These are phyloP conservation scores for Gambusia yucatana DNA, from an alignment of 2,797 vertebrate genomes.

Conservation along the genomic window DNA sequence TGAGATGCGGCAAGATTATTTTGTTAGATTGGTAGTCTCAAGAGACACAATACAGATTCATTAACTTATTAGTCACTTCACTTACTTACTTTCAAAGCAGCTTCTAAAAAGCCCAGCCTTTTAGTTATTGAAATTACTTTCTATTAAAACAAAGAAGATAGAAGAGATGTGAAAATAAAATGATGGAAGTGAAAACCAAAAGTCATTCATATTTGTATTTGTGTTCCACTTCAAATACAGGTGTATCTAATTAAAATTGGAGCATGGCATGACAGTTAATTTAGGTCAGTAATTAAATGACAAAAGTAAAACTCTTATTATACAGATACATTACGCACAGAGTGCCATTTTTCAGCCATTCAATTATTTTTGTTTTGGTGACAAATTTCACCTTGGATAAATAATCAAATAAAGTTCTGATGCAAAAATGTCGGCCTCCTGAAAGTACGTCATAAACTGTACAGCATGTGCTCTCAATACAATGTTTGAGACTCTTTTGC, in stretches of 20 bases:
- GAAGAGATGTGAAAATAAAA: background rate
- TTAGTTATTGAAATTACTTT: conserved; percentile 11
- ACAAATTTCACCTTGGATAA: background rate
- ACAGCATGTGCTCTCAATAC: background rate
- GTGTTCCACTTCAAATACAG: background rate
- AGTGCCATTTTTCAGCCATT: background rate
- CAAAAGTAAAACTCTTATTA: background rate
- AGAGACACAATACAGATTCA: conserved; percentile 23
- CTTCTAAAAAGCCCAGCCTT: conserved; percentile 17
- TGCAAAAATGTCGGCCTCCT: background rate
- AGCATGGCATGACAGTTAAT: background rate
- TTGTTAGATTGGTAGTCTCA: conserved; percentile 12
- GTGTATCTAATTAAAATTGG: background rate
- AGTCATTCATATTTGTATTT: background rate
- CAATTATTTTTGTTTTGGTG: background rate
- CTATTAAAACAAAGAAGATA: background rate
- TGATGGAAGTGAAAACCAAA: background rate
- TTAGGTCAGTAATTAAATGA: background rate
- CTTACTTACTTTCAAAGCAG: conserved; percentile 20
- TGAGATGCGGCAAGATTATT: conserved; percentile 22
- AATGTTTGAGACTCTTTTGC: background rate
- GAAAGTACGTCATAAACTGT: background rate
- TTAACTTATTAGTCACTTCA: conserved; percentile 14
- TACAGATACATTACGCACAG: background rate
- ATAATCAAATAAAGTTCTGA: background rate